Conservation (phyloP, 2,113 vertebrate species). For the Capra hircus region DNA sequence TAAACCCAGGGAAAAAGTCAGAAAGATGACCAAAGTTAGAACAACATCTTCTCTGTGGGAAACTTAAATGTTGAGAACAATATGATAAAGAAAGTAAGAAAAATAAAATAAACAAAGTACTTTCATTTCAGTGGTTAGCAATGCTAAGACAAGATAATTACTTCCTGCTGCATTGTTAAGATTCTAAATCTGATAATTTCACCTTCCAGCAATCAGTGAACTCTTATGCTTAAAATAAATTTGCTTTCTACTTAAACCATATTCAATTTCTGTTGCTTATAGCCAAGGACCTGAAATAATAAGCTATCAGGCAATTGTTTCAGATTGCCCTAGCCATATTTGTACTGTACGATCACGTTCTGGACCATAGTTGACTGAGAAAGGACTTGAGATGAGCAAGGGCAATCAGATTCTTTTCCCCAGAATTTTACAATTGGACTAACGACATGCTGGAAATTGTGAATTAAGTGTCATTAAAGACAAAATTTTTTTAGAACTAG, state of each 20-base stretch:
- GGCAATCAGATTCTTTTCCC: background rate
- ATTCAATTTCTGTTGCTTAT: conserved; percentile 3
- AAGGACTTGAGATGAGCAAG: background rate
- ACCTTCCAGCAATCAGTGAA: background rate
- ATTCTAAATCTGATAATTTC: background rate
- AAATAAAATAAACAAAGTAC: background rate
- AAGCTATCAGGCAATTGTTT: background rate
- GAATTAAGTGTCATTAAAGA: background rate
- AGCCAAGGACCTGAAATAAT: background rate
- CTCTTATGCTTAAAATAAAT: background rate
- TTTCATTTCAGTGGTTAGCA: background rate
- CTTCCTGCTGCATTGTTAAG: background rate
- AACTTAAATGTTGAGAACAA: background rate
- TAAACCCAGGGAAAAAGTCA: background rate
- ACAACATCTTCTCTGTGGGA: background rate
- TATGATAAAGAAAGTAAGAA: background rate
- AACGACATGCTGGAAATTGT: background rate
- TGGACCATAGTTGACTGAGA: background rate
- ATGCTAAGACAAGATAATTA: background rate
- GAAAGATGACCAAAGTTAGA: background rate
- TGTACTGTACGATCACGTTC: background rate
- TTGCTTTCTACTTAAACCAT: conserved; percentile 1
- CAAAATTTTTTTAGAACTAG: background rate
- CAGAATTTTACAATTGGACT: background rate
- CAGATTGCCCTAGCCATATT: background rate